A percentile compares a stretch with the other conserved stretches of the same genome.
These are phyloP conservation scores for Excalfactoria chinensis DNA, from an alignment of 2,113 vertebrate genomes.

Conservation along the genomic window DNA sequence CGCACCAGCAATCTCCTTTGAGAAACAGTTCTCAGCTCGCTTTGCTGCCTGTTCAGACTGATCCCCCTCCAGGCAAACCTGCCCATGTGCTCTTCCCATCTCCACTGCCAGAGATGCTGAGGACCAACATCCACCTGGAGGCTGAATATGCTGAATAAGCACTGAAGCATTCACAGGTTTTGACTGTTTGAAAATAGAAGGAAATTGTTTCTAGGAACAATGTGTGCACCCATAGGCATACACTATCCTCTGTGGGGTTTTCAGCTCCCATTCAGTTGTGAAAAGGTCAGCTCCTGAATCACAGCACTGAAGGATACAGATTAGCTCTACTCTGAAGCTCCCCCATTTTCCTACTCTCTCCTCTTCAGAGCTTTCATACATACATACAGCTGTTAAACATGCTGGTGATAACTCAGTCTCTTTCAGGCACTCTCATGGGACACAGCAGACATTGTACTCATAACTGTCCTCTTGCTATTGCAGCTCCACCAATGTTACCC, in stretches of 20 bases:
- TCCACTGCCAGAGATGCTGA: neutral
- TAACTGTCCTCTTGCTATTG: neutral
- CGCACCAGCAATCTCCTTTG: neutral
- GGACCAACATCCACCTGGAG: neutral
- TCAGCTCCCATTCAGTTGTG: neutral
- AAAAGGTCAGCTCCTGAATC: neutral
- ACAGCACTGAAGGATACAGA: neutral
- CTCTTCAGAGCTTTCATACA: neutral
- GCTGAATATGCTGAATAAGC: neutral
- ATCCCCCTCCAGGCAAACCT: neutral
- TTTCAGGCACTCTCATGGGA: constrained; percentile 52
- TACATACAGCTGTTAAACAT: neutral
- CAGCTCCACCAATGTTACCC: constrained; percentile 59
- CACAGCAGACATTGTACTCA: neutral
- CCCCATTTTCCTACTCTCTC: neutral
- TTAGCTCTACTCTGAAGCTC: neutral
- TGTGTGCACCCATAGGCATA: neutral
- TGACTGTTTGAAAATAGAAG: neutral
- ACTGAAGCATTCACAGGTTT: neutral
- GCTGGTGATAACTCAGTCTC: constrained; percentile 23
- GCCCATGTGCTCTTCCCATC: neutral
- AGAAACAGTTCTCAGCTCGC: neutral
- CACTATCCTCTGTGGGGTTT: neutral
- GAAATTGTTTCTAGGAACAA: neutral
- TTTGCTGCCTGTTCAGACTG: neutral